Evolutionary conservation across 1,140 invertebrate genomes (phyloP).

Genomic region (Pachyrhynchus sulphureomaculatus): DNA sequence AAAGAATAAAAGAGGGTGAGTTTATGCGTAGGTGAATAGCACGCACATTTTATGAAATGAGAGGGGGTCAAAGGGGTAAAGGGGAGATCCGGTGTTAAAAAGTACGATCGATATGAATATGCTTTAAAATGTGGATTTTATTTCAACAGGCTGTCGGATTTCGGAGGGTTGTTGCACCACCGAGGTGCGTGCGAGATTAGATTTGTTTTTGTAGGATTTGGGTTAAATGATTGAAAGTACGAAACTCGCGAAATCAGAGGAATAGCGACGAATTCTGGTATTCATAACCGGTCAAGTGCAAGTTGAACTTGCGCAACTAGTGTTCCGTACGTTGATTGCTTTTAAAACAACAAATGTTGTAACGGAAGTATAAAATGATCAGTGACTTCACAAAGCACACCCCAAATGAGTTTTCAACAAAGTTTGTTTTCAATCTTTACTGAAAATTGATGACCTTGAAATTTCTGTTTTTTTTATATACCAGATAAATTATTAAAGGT

Average conservation of each 20-base stretch:
- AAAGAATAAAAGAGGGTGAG: conserved; percentile 24
- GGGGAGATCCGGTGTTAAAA: conserved; percentile 43
- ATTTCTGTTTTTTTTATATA: too few species aligned
- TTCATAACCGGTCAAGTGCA: too few species aligned
- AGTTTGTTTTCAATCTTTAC: too few species aligned
- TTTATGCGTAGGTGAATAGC: conserved; percentile 40
- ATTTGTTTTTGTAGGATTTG: neutral
- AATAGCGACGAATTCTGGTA: too few species aligned
- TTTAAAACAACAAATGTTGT: too few species aligned
- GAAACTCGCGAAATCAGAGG: neutral
- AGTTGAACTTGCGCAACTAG: too few species aligned
- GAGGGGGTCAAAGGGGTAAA: conserved; percentile 19
- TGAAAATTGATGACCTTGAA: too few species aligned
- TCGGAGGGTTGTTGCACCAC: conserved; percentile 22
- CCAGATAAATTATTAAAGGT: too few species aligned
- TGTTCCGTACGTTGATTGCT: too few species aligned
- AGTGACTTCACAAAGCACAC: too few species aligned
- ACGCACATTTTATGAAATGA: conserved; percentile 41
- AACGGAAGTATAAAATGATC: too few species aligned
- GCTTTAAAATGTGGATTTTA: conserved; percentile 51
- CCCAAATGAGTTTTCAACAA: too few species aligned
- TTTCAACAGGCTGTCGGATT: conserved; percentile 42
- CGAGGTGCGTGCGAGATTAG: neutral
- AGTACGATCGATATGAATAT: conserved; percentile 50
- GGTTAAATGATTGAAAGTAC: neutral